phyloP scores from a whole-genome alignment of 2,113 vertebrate species.

The Chlorocebus sabaeus region DNA sequence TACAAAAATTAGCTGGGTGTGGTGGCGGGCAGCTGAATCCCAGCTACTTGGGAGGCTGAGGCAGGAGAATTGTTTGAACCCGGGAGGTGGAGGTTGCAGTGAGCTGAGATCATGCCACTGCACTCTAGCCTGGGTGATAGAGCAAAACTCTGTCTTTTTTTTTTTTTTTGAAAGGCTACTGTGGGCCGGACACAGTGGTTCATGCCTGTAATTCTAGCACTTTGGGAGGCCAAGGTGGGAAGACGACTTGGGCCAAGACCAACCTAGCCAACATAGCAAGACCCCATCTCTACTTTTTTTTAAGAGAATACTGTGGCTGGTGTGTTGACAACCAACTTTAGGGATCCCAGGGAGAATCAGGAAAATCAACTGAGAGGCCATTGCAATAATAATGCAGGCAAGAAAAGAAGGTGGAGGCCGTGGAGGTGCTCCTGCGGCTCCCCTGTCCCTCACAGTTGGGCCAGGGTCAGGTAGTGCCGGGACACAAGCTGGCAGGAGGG shows the following conservation, averaged over 20 bases:
- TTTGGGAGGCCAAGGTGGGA: not conserved
- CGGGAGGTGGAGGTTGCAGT: too few species aligned
- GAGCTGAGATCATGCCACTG: too few species aligned
- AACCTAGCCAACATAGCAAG: not conserved
- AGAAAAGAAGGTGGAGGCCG: not conserved
- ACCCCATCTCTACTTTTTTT: not conserved
- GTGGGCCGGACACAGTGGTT: not conserved
- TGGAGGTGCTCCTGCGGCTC: not conserved
- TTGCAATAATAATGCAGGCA: not conserved
- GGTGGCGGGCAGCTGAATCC: too few species aligned
- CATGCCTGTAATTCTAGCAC: not conserved
- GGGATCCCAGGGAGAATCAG: too few species aligned
- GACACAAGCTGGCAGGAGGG: constrained; percentile 1
- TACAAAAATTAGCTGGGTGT: too few species aligned
- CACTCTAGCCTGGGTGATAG: not conserved
- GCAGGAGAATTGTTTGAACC: too few species aligned
- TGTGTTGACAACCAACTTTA: not conserved
- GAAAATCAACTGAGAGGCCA: not conserved
- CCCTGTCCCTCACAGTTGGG: not conserved
- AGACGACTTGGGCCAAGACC: not conserved
- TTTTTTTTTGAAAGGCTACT: not conserved
- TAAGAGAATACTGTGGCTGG: not conserved
- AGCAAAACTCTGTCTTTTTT: not conserved
- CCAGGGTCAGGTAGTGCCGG: not conserved
- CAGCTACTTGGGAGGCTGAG: too few species aligned